Evolutionary conservation across 37 sponge, comb jelly and placozoan species (phyloP).

Genomic region (Bolinopsis microptera): DNA sequence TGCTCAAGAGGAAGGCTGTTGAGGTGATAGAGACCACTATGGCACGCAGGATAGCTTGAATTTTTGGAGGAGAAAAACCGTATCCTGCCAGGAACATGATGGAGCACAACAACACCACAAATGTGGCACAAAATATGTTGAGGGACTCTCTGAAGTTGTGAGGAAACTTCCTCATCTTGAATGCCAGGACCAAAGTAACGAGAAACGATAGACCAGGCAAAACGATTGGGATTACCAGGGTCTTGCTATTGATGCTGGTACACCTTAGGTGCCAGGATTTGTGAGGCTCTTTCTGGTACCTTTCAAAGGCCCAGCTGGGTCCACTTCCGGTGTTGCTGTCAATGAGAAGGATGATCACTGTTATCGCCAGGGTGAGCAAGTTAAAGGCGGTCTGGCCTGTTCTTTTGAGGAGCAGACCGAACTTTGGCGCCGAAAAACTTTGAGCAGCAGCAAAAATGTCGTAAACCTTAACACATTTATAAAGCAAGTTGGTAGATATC

Average conservation of each 20-base stretch:
- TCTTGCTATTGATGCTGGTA: no score
- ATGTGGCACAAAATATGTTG: slow-evolving; percentile 42
- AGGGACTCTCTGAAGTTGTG: slow-evolving; percentile 54
- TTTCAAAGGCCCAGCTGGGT: not conserved
- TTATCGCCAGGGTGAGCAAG: not conserved
- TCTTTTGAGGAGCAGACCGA: not conserved
- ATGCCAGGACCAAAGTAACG: not conserved
- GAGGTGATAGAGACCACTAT: not conserved
- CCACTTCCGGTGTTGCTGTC: not conserved
- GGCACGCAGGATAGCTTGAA: not conserved
- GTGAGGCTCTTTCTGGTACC: not conserved
- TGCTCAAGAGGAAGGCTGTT: not conserved
- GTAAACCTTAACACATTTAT: slow-evolving; percentile 7
- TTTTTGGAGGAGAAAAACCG: not conserved
- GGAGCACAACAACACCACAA: slow-evolving; percentile 2
- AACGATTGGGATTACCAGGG: not conserved
- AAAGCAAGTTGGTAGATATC: not conserved
- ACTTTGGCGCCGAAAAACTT: not conserved
- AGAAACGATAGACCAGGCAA: not conserved
- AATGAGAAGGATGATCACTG: not conserved
- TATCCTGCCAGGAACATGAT: slow-evolving; percentile 47
- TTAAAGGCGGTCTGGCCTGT: not conserved
- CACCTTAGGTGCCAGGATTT: not conserved
- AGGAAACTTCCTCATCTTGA: slow-evolving; percentile 25
- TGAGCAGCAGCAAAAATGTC: not conserved